Evolutionary conservation across 2,888 invertebrate genomes (phyloP), one percentile per base, ranked within the genome.

Genomic region (Liopterus haemorrhoidalis): DNA sequence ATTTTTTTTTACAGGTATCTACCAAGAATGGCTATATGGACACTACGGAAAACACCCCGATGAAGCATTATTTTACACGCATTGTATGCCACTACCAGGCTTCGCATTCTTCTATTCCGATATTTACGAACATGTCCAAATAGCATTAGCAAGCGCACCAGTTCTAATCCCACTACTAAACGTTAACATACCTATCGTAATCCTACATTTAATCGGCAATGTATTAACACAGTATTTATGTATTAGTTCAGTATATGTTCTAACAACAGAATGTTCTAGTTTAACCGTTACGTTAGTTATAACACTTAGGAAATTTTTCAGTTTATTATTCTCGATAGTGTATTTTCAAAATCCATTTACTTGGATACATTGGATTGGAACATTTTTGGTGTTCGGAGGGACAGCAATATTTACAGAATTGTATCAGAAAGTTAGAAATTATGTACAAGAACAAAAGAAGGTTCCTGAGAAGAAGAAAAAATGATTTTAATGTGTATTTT

Each of bases 321-420:
- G 95, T 0, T 72, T 99, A 24, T 67, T 99, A n/a, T 86, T 99
- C 63, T 97, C 96, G 0, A 94, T 99, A 55, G 58, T 90, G 36
- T 93, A 95, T 67, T 99, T 99, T 64, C 76, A 82, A 57, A 99
- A 97, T 72, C 85, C 91, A 0, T 99, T 99, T 62, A 96, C 95
- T 0, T 5, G 79, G 0, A 79, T 79, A 32, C 97, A 99, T 64
- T 94, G 95, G 91, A 59, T 88, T 25, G 96, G 96, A 4, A 91
- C 96, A 0, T 59, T 79, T 2, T 68, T 93, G 30, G 96, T 99
- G 1, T 99, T 99, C 65, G 66, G 81, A 2, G 97, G 99, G 3
- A 97, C 97, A 0, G 69, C 94, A 46, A 79, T 96, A 57, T 97
- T 96, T 62, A 88, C 92, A 0, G 92, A 94, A 64, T 61, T 87